Percentiles rank a stretch among this genome's conserved stretches.
phyloP scores from a whole-genome alignment of 2,113 vertebrate species.

The Eurypyga helias region DNA sequence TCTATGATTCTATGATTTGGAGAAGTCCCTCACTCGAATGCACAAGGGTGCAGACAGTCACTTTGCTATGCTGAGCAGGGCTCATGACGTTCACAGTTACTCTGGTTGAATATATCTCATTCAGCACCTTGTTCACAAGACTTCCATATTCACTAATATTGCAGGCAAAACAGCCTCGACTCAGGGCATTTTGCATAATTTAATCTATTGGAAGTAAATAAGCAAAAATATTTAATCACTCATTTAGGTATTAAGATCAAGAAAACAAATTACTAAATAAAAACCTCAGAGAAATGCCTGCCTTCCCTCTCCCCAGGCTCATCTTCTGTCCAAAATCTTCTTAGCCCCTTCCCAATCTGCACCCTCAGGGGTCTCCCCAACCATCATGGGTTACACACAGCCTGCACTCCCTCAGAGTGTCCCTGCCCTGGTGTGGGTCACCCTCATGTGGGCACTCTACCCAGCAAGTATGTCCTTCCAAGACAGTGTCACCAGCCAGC shows the following conservation, averaged over 20 bases:
- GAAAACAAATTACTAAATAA: not conserved
- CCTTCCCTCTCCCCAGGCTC: not conserved
- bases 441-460: not conserved
- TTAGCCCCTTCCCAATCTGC: not conserved
- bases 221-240: not conserved
- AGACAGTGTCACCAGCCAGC: not conserved
- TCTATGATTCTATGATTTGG: no score
- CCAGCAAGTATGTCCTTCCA: not conserved
- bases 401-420: not conserved
- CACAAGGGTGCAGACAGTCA: not conserved
- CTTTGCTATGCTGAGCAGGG: not conserved
- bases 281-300: not conserved
- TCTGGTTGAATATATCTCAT: not conserved
- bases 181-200: not conserved
- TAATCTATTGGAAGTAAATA: not conserved
- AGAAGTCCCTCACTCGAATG: not conserved
- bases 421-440: not conserved
- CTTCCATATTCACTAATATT: not conserved
- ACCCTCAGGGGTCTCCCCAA: not conserved
- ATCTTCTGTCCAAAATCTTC: not conserved
- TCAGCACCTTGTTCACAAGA: not conserved
- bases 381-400: not conserved
- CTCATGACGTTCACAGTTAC: not conserved
- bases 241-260: not conserved
- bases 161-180: not conserved